Evolutionary conservation across 2,113 vertebrate species (phyloP).

Genomic region (Pantherophis guttatus): DNA sequence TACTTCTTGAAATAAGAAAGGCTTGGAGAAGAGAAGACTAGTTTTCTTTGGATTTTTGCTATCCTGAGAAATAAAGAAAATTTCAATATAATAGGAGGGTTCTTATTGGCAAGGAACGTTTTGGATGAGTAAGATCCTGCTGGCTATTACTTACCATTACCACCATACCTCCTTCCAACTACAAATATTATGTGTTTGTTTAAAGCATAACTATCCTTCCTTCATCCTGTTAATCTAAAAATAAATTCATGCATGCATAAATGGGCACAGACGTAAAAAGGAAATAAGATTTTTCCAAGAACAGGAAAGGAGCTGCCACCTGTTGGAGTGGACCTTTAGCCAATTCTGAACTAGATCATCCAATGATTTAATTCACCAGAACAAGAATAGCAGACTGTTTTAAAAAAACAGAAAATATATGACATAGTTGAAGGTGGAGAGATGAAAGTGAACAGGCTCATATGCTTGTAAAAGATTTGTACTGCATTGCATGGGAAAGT

Average conservation of each 20-base stretch:
- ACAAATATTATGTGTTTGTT: not conserved
- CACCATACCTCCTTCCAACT: not conserved
- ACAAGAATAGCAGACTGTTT: not conserved
- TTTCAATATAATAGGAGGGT: not conserved
- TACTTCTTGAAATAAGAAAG: not conserved
- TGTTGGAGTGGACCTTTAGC: not conserved
- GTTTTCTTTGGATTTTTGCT: not conserved
- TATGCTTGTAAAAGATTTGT: not conserved
- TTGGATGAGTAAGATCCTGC: not conserved
- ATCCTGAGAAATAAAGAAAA: not conserved
- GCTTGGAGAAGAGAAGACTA: not conserved
- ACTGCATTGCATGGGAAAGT: not conserved
- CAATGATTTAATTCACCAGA: not conserved
- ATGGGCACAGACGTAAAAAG: not conserved
- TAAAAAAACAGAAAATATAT: not conserved
- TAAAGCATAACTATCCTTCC: not conserved
- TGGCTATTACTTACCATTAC: not conserved
- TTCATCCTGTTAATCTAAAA: not conserved
- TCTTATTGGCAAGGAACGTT: not conserved
- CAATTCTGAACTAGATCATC: not conserved
- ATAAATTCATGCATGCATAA: not conserved
- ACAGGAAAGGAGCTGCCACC: not conserved
- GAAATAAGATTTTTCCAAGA: not conserved
- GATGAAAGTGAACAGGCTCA: not conserved
- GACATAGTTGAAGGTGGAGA: not conserved